A percentile compares a stretch with the other conserved stretches of the same genome.
phyloP scores from a whole-genome alignment of 2,888 invertebrate species.

The Aromia moschata region DNA sequence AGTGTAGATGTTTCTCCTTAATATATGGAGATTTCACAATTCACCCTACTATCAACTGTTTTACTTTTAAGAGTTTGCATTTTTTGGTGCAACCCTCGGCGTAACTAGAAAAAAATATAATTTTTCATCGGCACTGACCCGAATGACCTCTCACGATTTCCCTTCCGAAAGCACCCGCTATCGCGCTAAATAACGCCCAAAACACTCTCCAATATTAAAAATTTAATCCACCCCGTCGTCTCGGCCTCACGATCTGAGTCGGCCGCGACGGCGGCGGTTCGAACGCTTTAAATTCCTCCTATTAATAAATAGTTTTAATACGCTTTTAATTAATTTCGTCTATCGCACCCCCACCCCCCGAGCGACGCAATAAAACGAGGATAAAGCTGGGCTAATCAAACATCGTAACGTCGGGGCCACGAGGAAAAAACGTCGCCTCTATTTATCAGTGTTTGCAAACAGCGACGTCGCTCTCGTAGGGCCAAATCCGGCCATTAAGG shows the following conservation, averaged over 20 bases:
- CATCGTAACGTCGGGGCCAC: constrained; percentile 50
- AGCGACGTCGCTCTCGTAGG: constrained; percentile 60
- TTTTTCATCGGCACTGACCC: too few relatives aligned
- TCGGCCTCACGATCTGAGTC: constrained; percentile 13
- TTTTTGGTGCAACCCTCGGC: too few relatives aligned
- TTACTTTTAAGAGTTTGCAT: too few relatives aligned
- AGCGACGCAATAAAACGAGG: constrained; percentile 25
- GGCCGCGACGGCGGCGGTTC: background rate
- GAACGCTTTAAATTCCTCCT: constrained; percentile 10
- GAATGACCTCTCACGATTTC: too few relatives aligned
- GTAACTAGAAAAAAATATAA: too few relatives aligned
- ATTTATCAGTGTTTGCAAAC: constrained; percentile 64
- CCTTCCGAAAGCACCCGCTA: background rate
- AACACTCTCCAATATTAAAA: constrained; percentile 8
- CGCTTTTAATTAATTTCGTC: constrained; percentile 23
- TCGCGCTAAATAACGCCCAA: background rate
- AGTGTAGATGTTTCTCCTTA: too few relatives aligned
- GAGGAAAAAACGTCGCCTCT: constrained; percentile 53
- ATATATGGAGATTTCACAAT: too few relatives aligned
- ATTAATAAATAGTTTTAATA: constrained; percentile 25
- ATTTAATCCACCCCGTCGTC: constrained; percentile 16
- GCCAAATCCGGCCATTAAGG: constrained; percentile 64
- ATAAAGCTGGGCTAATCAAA: constrained; percentile 54
- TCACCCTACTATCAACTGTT: too few relatives aligned
- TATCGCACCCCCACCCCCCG: background rate